These are phyloP conservation scores for Oedothorax gibbosus DNA, from an alignment of 1,140 invertebrate genomes.

Conservation along the genomic window DNA sequence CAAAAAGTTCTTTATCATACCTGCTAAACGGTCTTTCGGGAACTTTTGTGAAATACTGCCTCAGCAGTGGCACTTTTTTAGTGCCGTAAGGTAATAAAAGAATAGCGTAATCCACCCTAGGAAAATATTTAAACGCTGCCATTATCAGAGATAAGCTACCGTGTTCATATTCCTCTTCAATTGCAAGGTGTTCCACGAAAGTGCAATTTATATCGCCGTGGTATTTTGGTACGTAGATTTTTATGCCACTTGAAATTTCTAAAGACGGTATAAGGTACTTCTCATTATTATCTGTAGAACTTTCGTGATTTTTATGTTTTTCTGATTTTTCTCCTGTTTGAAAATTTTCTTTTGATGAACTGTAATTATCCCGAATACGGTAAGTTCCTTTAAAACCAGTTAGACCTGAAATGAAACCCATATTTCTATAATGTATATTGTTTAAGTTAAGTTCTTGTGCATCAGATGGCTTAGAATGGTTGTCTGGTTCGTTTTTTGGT, in stretches of 20 bases:
- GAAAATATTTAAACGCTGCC: constrained; percentile 46
- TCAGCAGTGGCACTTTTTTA: constrained; percentile 15
- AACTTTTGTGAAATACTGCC: constrained; percentile 30
- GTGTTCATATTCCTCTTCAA: constrained; percentile 40
- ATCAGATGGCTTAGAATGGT: constrained; percentile 1
- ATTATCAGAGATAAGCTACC: constrained; percentile 5
- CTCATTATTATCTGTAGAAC: constrained; percentile 6
- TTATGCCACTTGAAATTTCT: background rate
- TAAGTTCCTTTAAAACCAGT: constrained; percentile 11
- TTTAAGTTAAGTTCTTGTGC: background rate
- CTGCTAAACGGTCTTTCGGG: constrained; percentile 28
- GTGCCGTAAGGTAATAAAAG: constrained; percentile 41
- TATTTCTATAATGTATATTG: constrained; percentile 41
- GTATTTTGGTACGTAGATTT: constrained; percentile 21
- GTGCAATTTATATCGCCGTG: constrained; percentile 16
- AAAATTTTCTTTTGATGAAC: constrained; percentile 1
- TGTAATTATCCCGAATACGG: constrained; percentile 23
- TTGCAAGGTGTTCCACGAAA: constrained; percentile 41
- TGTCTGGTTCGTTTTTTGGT: background rate
- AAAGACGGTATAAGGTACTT: background rate
- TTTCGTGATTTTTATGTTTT: background rate
- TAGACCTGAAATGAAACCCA: constrained; percentile 51
- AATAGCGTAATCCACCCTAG: constrained; percentile 17
- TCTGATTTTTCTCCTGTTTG: background rate
- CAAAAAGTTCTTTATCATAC: constrained; percentile 51